Conservation (phyloP, 1,140 invertebrate species). For the Hypsibius dujardini region DNA sequence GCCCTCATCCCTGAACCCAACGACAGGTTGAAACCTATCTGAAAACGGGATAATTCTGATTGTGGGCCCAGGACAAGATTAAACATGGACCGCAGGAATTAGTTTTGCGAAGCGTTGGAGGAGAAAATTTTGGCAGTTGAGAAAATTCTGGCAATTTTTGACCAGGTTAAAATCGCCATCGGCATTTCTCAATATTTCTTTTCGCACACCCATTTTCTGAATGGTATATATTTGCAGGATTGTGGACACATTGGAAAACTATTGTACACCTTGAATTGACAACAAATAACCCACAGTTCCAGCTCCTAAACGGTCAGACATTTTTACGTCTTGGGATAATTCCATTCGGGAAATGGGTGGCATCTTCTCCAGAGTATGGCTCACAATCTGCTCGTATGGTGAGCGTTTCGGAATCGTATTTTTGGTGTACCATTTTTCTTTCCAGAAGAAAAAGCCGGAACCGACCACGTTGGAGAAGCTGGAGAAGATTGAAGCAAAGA, state of each 20-base stretch:
- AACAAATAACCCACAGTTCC: no score
- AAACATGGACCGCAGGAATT: no score
- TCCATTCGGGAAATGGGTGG: background rate
- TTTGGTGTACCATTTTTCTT: background rate
- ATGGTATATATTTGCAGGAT: background rate
- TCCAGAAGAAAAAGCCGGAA: background rate
- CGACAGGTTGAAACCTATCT: no score
- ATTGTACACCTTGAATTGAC: no score
- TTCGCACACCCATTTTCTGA: background rate
- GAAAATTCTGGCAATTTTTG: background rate
- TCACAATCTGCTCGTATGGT: background rate
- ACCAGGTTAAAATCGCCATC: background rate
- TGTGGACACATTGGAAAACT: background rate
- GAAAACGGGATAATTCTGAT: no score
- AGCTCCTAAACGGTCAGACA: no score
- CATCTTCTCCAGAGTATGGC: background rate
- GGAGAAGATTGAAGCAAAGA: slow-evolving; percentile 2
- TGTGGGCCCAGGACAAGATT: no score
- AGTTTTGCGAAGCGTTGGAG: no score
- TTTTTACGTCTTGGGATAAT: no score
- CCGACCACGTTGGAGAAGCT: background rate
- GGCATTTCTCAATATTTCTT: background rate
- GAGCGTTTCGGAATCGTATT: background rate
- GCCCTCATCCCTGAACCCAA: no score
- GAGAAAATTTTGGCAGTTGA: background rate